These are phyloP conservation scores for Gymnorhina tibicen DNA, from an alignment of 2,113 vertebrate species.

Conservation along the genomic window DNA sequence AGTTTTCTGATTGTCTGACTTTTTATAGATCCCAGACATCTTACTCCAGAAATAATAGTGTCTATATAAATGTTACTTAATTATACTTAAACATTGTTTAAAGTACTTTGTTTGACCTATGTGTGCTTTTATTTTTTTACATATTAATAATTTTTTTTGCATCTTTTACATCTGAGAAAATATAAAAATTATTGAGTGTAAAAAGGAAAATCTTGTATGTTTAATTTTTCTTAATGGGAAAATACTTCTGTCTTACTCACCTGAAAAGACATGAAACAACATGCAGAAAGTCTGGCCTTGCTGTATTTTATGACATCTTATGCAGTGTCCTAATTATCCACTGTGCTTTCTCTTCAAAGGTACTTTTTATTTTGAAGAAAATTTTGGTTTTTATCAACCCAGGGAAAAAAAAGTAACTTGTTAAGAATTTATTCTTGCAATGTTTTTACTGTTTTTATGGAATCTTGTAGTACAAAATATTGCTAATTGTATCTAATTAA, in stretches of 20 bases:
- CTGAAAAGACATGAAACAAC: neutral
- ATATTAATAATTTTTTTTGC: neutral
- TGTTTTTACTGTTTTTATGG: neutral
- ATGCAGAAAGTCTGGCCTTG: neutral
- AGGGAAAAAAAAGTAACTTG: neutral
- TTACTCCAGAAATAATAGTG: neutral
- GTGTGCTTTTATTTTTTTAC: neutral
- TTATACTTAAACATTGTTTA: neutral
- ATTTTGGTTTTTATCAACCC: neutral
- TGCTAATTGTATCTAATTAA: slow-evolving; percentile 59
- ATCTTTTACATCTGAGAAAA: neutral
- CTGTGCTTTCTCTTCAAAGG: neutral
- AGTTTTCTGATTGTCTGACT: neutral
- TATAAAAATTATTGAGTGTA: neutral
- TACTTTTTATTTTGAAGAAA: neutral
- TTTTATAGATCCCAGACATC: neutral
- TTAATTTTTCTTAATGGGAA: neutral
- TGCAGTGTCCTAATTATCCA: neutral
- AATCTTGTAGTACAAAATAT: slow-evolving; percentile 1
- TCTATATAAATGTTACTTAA: neutral
- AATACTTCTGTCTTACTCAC: neutral
- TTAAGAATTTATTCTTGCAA: neutral
- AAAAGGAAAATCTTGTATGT: neutral
- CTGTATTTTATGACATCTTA: neutral
- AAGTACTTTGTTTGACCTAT: neutral